Base-by-base conservation (phyloP, 2,888 invertebrate genomes). In the Polydrusus cervinus region DNA sequence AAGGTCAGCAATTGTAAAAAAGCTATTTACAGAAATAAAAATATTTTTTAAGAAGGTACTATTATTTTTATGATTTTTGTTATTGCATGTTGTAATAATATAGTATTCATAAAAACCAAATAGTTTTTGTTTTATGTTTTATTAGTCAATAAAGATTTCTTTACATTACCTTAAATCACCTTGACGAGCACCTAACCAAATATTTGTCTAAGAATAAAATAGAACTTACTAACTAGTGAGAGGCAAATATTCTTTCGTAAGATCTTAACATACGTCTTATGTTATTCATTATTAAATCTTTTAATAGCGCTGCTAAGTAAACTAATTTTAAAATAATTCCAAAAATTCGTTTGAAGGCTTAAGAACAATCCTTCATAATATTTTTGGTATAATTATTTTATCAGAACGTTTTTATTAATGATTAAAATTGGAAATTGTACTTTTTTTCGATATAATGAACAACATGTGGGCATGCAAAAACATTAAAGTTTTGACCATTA, bases 121-220 rank as follows among this genome's bases (percentile, higher is more conserved):
- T 34, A 7, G 6, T 34, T 34, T 34, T 34, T 34, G 34, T 43
- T 43, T 13, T 13, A 43, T 43, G 43, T 11, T 34, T 7, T 51
- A 13, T 51, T 49, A 18, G n/a, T 9, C 25, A 51, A 51, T 10
- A 51, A 47, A 16, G 16, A 47, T 47, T 47, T 47, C 47, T 16
- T 47, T 14, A 16, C 16, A 47, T n/a, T 16, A n/a, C n/a, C n/a
- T 3, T 25, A 25, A 25, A 30, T 30, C 25, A 53, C 53, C 53
- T 53, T 53, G 30, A 25, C 25, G 1, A 9, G 25, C 53, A 53
- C 53, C 53, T 53, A 30, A 53, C 8, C 11, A 53, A 53, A 53
- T 53, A 53, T 53, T 53, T 53, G 53, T 11, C 13, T 13, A 30
- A 53, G 53, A 53, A 30, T 8, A 53, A 53, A 51, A 51, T 8